Evolutionary conservation across 2,113 vertebrate species (phyloP).

Genomic region (Halichoeres trimaculatus): DNA sequence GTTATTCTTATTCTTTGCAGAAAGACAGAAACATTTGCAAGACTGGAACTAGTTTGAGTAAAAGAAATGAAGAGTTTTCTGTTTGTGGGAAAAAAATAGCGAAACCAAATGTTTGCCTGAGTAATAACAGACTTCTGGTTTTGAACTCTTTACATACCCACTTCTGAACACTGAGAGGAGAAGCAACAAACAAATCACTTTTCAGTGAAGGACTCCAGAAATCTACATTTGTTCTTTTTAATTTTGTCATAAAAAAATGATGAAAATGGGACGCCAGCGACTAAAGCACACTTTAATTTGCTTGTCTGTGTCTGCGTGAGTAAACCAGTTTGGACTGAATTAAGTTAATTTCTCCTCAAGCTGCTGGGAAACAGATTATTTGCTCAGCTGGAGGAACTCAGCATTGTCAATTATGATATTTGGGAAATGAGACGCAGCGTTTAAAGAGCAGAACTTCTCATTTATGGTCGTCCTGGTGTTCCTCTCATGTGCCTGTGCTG

Average conservation of each 20-base stretch:
- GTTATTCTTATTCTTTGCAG: too few species aligned
- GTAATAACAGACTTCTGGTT: too few species aligned
- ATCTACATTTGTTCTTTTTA: neutral
- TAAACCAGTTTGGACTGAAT: slow-evolving; percentile 32
- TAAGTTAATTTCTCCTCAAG: slow-evolving; percentile 38
- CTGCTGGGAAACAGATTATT: slow-evolving; percentile 39
- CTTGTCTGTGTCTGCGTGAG: slow-evolving; percentile 8
- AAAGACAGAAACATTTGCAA: too few species aligned
- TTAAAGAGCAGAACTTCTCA: neutral
- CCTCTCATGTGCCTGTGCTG: neutral
- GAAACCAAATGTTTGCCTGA: too few species aligned
- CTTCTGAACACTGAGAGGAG: too few species aligned
- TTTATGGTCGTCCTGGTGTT: neutral
- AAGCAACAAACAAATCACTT: too few species aligned
- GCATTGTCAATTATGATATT: slow-evolving; percentile 35
- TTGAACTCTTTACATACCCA: too few species aligned
- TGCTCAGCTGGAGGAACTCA: slow-evolving; percentile 32
- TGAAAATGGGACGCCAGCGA: slow-evolving; percentile 9
- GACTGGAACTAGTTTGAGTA: too few species aligned
- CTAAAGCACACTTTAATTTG: slow-evolving; percentile 27
- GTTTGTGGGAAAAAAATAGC: too few species aligned
- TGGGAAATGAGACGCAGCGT: slow-evolving; percentile 4
- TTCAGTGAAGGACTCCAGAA: neutral
- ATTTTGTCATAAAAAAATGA: neutral
- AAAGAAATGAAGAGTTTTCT: too few species aligned